A percentile compares a stretch with the other conserved stretches of the same genome.
These are phyloP conservation scores for Daubentonia madagascariensis DNA, from an alignment of 2,113 vertebrate genomes.

Conservation along the genomic window DNA sequence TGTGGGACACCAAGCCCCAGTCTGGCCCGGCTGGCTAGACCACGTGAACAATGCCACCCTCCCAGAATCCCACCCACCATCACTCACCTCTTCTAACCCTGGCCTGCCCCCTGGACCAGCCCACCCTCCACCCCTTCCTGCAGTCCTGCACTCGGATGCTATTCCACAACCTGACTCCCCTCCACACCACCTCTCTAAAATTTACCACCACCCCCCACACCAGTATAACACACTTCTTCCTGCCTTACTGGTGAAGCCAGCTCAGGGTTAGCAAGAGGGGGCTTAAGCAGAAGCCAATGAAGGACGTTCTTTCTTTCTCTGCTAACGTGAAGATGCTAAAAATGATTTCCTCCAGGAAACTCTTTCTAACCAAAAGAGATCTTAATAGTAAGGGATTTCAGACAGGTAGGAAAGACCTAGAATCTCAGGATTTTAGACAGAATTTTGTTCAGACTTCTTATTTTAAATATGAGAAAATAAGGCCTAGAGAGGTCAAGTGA, in stretches of 20 bases:
- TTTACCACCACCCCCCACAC: neutral
- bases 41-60: neutral
- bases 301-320: neutral
- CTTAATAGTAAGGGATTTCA: neutral
- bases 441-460: neutral
- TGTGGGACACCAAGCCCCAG: neutral
- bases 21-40: neutral
- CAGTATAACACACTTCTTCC: neutral
- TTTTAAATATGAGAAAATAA: conserved; percentile 12
- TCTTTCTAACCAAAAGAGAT: conserved; percentile 12
- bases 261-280: neutral
- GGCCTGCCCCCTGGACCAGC: neutral
- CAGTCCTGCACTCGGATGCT: neutral
- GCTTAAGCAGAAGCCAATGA: neutral
- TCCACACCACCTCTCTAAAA: neutral
- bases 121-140: neutral
- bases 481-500: neutral
- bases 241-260: neutral
- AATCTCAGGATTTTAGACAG: neutral
- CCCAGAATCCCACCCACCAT: neutral
- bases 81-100: neutral
- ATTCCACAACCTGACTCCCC: neutral
- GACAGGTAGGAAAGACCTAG: neutral
- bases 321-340: neutral
- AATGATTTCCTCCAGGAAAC: neutral